phyloP scores from a whole-genome alignment of 2,797 vertebrate species.

The Pseudopleuronectes americanus region DNA sequence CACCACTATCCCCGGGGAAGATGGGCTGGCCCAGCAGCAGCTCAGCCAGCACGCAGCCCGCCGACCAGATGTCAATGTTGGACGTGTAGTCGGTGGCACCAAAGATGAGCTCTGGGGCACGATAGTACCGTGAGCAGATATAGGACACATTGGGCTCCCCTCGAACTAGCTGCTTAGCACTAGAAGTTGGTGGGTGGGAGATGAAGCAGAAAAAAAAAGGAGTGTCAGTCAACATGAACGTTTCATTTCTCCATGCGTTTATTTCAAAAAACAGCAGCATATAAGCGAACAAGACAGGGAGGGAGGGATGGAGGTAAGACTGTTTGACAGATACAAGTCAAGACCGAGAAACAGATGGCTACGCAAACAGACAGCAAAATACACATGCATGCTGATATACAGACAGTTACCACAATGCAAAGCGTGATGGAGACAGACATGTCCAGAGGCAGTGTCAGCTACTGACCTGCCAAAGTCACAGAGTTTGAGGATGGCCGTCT shows the following conservation, averaged over 20 bases:
- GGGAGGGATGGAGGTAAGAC: neutral
- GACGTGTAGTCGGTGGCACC: conserved; percentile 96
- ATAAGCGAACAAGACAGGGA: conserved; percentile 2
- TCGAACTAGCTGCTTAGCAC: conserved; percentile 93
- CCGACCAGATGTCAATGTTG: conserved; percentile 97
- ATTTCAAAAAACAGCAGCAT: conserved; percentile 18
- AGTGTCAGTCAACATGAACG: neutral
- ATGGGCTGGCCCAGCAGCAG: conserved; percentile 94
- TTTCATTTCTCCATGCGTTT: conserved; percentile 5
- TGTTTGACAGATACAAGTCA: conserved; percentile 16
- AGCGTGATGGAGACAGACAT: conserved; percentile 16
- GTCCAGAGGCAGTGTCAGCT: conserved; percentile 1
- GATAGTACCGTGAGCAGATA: conserved; percentile 97
- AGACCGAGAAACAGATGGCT: conserved; percentile 22
- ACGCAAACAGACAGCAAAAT: conserved; percentile 23
- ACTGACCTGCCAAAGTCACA: conserved; percentile 95
- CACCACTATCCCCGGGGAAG: conserved; percentile 94
- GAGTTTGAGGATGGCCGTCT: conserved; percentile 94
- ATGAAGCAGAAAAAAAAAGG: conserved; percentile 19
- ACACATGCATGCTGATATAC: conserved; percentile 14
- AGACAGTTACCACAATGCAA: conserved; percentile 11
- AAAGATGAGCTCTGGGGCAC: conserved; percentile 95
- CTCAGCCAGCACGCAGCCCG: conserved; percentile 93
- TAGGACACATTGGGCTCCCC: conserved; percentile 96
- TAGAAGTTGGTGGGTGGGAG: conserved; percentile 54